These are phyloP conservation scores for Sebastes goodei DNA, from an alignment of 2,797 vertebrate species.

Conservation along the genomic window DNA sequence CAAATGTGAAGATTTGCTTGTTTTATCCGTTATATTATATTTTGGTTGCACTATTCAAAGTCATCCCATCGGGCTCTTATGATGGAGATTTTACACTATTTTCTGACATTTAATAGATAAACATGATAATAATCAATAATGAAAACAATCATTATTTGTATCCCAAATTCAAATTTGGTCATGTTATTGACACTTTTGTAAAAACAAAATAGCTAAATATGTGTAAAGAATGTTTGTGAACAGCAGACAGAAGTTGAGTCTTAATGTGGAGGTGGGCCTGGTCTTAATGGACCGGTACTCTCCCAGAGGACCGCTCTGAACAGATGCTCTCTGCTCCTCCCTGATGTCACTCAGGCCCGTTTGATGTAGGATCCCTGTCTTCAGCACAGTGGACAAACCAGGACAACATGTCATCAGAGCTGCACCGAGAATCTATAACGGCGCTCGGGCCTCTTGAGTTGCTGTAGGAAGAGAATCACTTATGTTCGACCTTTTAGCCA, in stretches of 20 bases:
- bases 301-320: conserved; percentile 33
- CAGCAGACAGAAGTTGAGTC: not conserved
- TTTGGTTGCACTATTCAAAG: not conserved
- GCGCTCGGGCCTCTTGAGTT: not conserved
- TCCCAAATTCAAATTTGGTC: not conserved
- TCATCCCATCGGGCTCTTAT: not conserved
- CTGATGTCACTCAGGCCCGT: conserved; percentile 35
- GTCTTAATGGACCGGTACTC: conserved; percentile 14
- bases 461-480: not conserved
- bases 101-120: not conserved
- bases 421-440: conserved; percentile 18
- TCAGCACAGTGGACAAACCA: not conserved
- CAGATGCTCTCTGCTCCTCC: conserved; percentile 53
- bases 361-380: conserved; percentile 15
- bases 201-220: too few relatives aligned
- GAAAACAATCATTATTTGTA: not conserved
- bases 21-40: not conserved
- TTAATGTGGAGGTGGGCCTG: conserved; percentile 7
- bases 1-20: not conserved
- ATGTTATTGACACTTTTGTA: not conserved
- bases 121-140: not conserved
- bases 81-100: not conserved
- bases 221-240: not conserved
- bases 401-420: conserved; percentile 12
- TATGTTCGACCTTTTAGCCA: not conserved